Conservation (phyloP, 53 echinoderm and acorn worm genomes). For the Stichopus horrens region DNA sequence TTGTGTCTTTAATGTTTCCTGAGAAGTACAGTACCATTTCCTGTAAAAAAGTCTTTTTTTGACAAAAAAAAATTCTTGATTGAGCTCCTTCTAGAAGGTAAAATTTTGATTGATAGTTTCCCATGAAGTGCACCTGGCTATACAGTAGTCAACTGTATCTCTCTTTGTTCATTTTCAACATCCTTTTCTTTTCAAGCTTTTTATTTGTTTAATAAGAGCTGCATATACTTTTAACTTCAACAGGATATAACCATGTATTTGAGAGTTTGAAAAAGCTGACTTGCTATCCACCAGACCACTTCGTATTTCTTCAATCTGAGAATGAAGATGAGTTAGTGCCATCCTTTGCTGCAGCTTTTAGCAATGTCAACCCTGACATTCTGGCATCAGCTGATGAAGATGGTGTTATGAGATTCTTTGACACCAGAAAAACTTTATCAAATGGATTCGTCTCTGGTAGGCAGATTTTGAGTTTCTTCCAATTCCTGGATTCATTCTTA, state of each 20-base stretch:
- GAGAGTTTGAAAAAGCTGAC: slow-evolving; percentile 38
- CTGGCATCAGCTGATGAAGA: slow-evolving; percentile 97
- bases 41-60: no score
- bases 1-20: no score
- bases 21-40: no score
- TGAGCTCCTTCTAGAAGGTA: no score
- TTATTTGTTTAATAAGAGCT: background rate
- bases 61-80: no score
- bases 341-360: slow-evolving; percentile 82
- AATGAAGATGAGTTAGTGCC: slow-evolving; percentile 74
- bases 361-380: slow-evolving; percentile 49
- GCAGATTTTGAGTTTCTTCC: background rate
- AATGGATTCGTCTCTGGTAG: slow-evolving; percentile 62
- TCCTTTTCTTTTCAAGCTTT: background rate
- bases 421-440: slow-evolving; percentile 55
- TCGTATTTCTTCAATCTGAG: slow-evolving; percentile 55
- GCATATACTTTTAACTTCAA: background rate
- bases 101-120: no score
- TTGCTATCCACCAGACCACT: slow-evolving; percentile 55
- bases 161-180: no score
- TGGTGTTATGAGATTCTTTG: slow-evolving; percentile 76
- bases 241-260: slow-evolving; percentile 11
- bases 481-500: background rate
- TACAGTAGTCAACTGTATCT: no score
- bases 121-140: no score